Evolutionary conservation across 2,888 invertebrate species (phyloP).

Genomic region (Eilema depressum): DNA sequence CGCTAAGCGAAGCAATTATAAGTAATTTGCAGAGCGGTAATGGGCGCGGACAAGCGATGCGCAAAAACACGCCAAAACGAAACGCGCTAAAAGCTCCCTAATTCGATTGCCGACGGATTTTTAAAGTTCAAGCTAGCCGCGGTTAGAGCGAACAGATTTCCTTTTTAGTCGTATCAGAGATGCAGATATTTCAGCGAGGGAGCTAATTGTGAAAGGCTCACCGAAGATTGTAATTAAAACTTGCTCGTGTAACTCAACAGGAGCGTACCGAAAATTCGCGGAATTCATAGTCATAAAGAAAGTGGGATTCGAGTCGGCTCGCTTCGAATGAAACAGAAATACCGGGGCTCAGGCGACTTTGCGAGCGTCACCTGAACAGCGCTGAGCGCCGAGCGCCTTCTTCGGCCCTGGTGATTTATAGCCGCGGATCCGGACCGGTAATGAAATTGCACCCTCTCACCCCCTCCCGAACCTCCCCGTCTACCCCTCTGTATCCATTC

Average conservation of each 20-base stretch:
- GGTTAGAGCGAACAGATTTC: constrained; percentile 44
- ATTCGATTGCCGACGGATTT: constrained; percentile 84
- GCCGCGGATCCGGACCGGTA: constrained; percentile 86
- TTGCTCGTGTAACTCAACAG: constrained; percentile 65
- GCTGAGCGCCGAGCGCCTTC: constrained; percentile 78
- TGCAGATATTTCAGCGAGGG: constrained; percentile 54
- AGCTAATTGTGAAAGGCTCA: constrained; percentile 70
- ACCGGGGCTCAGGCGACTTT: constrained; percentile 79
- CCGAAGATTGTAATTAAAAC: constrained; percentile 78
- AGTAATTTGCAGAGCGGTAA: constrained; percentile 84
- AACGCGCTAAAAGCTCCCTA: constrained; percentile 86
- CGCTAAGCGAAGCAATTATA: constrained; percentile 87
- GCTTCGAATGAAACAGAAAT: constrained; percentile 78
- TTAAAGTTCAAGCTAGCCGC: constrained; percentile 65
- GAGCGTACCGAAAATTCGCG: constrained; percentile 67
- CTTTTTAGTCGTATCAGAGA: constrained; percentile 36
- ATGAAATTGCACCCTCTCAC: constrained; percentile 86
- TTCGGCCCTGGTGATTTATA: constrained; percentile 88
- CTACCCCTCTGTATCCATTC: constrained; percentile 74
- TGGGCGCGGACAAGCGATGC: constrained; percentile 84
- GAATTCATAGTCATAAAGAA: constrained; percentile 84
- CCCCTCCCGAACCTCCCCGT: constrained; percentile 68
- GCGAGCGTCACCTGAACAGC: constrained; percentile 86
- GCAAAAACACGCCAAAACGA: constrained; percentile 84
- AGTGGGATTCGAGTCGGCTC: constrained; percentile 73